A percentile compares a stretch with the other conserved stretches of the same genome.
phyloP scores from a whole-genome alignment of 2,797 vertebrate genomes.

The Eulemur albifrons region DNA sequence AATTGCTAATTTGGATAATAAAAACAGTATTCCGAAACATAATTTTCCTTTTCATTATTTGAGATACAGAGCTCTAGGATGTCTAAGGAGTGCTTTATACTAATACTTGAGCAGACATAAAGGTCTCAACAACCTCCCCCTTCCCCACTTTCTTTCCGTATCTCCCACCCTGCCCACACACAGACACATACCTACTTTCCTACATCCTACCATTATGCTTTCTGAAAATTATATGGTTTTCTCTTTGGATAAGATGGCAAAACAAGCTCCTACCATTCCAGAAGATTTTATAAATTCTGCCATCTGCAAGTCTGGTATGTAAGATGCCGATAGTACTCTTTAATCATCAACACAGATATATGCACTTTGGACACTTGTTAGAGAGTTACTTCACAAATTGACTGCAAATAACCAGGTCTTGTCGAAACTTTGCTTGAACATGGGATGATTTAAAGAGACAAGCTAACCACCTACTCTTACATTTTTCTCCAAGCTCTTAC shows the following conservation, averaged over 20 bases:
- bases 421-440: constrained; percentile 44
- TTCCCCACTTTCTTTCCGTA: neutral
- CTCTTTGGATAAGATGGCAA: constrained; percentile 14
- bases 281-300: constrained; percentile 50
- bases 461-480: neutral
- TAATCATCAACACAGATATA: constrained; percentile 43
- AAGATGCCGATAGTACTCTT: neutral
- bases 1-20: neutral
- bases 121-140: neutral
- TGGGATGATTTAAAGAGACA: constrained; percentile 47
- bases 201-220: neutral
- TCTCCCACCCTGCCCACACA: neutral
- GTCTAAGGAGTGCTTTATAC: constrained; percentile 9
- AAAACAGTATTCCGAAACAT: neutral
- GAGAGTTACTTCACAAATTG: constrained; percentile 30
- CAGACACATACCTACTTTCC: neutral
- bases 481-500: constrained; percentile 2
- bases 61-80: neutral
- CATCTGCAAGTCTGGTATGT: constrained; percentile 55
- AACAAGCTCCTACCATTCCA: constrained; percentile 35
- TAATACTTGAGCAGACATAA: neutral
- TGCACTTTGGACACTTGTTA: constrained; percentile 41
- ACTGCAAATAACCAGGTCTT: constrained; percentile 53
- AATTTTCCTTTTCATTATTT: neutral
- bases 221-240: constrained; percentile 49